Evolutionary conservation across 2,888 invertebrate species (phyloP).

Genomic region (Aphodius sticticus): DNA sequence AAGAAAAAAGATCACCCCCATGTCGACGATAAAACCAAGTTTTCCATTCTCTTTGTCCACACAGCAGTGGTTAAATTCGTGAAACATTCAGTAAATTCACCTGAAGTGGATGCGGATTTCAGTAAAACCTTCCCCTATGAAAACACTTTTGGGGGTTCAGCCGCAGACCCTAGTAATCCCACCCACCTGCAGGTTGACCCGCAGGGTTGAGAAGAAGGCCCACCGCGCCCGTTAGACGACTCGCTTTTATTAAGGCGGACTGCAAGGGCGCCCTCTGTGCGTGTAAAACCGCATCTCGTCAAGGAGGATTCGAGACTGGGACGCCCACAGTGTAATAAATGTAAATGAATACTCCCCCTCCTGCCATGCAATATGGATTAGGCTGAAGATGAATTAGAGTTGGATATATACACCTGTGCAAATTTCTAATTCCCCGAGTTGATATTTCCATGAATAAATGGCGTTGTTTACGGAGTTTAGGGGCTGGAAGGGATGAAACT

Average conservation of each 20-base stretch:
- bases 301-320: not conserved
- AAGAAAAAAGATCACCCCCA: not conserved
- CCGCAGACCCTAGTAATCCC: not conserved
- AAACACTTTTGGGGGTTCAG: not conserved
- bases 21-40: not conserved
- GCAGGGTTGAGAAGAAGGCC: not conserved
- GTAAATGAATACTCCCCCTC: not conserved
- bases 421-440: not conserved
- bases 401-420: not conserved
- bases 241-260: not conserved
- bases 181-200: not conserved
- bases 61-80: not conserved
- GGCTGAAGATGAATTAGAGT: not conserved
- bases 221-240: not conserved
- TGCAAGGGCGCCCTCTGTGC: not conserved
- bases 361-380: not conserved
- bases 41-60: not conserved
- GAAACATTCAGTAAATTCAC: not conserved
- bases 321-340: not conserved
- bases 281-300: not conserved
- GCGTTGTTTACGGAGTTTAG: not conserved
- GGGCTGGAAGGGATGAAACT: not conserved
- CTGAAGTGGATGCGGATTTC: slow-evolving; percentile 4
- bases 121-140: not conserved
- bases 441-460: not conserved